Evolutionary conservation across 2,797 vertebrate species (phyloP).

Genomic region (Neopelma chrysocephalum): DNA sequence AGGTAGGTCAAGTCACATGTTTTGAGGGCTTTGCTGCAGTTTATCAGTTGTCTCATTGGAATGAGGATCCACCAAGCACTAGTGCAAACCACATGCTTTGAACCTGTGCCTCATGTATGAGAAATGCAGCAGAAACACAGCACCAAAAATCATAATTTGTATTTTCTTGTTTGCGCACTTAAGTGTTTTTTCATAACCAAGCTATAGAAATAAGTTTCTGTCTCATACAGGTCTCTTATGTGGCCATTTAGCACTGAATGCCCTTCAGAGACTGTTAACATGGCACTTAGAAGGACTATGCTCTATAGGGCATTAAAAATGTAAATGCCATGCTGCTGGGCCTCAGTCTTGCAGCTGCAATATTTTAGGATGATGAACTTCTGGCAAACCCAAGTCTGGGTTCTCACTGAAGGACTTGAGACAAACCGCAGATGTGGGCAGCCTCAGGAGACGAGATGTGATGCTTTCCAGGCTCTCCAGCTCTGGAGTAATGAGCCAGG

Average conservation of each 20-base stretch:
- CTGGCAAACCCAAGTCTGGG: background rate
- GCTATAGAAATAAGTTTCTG: background rate
- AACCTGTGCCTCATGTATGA: background rate
- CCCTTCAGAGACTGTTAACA: background rate
- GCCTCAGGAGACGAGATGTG: background rate
- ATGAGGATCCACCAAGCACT: background rate
- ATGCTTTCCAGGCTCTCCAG: background rate
- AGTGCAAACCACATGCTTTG: background rate
- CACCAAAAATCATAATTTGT: background rate
- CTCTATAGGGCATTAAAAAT: background rate
- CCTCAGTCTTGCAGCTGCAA: background rate
- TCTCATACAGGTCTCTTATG: background rate
- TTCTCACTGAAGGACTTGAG: background rate
- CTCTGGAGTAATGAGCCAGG: background rate
- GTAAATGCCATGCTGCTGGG: background rate
- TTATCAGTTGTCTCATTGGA: background rate
- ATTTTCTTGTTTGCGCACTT: background rate
- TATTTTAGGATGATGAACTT: background rate
- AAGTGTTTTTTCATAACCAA: background rate
- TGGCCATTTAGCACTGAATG: background rate
- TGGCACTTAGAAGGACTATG: background rate
- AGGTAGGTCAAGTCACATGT: background rate
- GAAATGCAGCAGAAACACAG: background rate
- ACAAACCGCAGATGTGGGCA: background rate
- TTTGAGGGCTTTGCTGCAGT: background rate